Conservation (phyloP, 2,797 vertebrate genomes). For the Apogon talboti region DNA sequence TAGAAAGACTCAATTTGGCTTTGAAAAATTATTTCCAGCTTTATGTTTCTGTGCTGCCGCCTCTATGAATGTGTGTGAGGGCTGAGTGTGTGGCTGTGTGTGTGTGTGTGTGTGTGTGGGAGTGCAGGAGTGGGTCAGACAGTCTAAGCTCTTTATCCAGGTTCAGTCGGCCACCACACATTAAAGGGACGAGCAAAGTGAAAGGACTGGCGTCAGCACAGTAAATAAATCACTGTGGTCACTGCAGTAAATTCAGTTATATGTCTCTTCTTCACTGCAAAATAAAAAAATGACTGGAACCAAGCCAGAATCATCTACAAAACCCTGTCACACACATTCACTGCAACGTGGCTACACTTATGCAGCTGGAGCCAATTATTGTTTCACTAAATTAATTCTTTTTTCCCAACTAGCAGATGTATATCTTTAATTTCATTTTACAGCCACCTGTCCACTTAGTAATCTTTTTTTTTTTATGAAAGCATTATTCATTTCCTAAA, state of each 20-base stretch:
- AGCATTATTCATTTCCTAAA: slow-evolving; percentile 22
- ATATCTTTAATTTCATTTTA: slow-evolving; percentile 27
- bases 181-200: slow-evolving; percentile 68
- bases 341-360: slow-evolving; percentile 42
- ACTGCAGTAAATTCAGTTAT: slow-evolving; percentile 72
- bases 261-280: slow-evolving; percentile 54
- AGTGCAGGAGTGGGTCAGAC: slow-evolving; percentile 82
- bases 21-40: slow-evolving; percentile 64
- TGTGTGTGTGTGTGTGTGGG: slow-evolving; percentile 33
- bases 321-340: slow-evolving; percentile 48
- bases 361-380: slow-evolving; percentile 45
- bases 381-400: slow-evolving; percentile 22
- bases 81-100: slow-evolving; percentile 13
- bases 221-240: slow-evolving; percentile 64
- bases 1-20: slow-evolving; percentile 71
- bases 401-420: slow-evolving; percentile 21
- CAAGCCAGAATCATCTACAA: slow-evolving; percentile 57
- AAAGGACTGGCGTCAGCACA: slow-evolving; percentile 76
- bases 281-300: slow-evolving; percentile 64
- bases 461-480: slow-evolving; percentile 8
- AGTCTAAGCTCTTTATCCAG: slow-evolving; percentile 85
- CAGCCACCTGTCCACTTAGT: slow-evolving; percentile 26
- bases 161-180: slow-evolving; percentile 71
- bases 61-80: slow-evolving; percentile 32
- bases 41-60: slow-evolving; percentile 45